Conservation (phyloP, 2,113 vertebrate species). For the Tonatia bakeri region DNA sequence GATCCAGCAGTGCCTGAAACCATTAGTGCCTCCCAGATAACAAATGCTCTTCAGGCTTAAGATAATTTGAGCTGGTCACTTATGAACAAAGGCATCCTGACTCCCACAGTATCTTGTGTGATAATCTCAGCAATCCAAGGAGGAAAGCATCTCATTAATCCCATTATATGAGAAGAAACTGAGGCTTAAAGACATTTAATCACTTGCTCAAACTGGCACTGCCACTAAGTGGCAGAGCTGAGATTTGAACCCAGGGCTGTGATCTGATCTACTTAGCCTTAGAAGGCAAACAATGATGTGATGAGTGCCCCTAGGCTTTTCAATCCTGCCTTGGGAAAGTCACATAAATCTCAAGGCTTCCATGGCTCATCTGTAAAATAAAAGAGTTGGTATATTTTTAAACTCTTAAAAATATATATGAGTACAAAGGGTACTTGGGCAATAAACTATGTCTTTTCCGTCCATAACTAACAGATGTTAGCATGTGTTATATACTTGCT, state of each 20-base stretch:
- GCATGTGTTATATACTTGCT: not conserved
- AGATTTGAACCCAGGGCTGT: not conserved
- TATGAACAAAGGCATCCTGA: not conserved
- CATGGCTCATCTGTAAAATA: not conserved
- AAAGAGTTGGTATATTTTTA: not conserved
- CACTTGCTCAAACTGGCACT: not conserved
- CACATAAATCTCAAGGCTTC: not conserved
- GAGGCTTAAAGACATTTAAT: not conserved
- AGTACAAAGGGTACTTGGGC: not conserved
- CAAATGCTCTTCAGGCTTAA: not conserved
- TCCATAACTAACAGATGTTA: not conserved
- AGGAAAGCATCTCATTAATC: not conserved
- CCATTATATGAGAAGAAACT: not conserved
- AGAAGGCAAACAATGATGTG: not conserved
- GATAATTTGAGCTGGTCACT: not conserved
- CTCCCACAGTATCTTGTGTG: not conserved
- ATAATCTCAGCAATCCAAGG: not conserved
- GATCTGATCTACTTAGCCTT: not conserved
- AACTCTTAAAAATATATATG: not conserved
- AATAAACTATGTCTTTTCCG: not conserved
- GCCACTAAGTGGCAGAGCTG: not conserved
- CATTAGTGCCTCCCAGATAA: not conserved
- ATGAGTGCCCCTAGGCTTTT: not conserved
- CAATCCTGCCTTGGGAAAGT: not conserved
- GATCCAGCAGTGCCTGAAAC: not conserved